Conservation (phyloP, 2,797 vertebrate species). For the Salmo trutta region DNA sequence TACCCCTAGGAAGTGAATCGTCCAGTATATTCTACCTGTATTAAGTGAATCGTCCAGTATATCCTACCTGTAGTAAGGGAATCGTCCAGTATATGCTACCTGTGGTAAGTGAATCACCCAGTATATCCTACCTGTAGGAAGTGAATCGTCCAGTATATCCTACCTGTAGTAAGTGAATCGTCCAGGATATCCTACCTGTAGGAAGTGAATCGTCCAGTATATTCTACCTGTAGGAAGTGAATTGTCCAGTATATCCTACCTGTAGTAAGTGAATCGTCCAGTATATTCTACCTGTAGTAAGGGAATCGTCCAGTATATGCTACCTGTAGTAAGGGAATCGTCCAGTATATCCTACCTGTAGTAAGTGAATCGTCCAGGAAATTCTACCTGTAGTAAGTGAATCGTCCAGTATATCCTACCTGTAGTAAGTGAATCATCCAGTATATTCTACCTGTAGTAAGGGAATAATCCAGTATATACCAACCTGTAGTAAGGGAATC, state of each 20-base stretch:
- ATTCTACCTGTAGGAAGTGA: neutral
- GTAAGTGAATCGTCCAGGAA: slow-evolving; percentile 11
- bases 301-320: slow-evolving; percentile 4
- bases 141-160: slow-evolving; percentile 4
- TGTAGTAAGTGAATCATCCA: neutral
- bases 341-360: slow-evolving; percentile 14
- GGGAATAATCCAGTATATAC: neutral
- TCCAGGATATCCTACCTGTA: neutral
- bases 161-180: slow-evolving; percentile 22
- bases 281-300: neutral
- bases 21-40: neutral
- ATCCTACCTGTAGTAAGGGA: slow-evolving; percentile 14
- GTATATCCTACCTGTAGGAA: neutral
- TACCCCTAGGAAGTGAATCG: slow-evolving; percentile 16
- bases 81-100: neutral
- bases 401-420: slow-evolving; percentile 2
- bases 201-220: slow-evolving; percentile 18
- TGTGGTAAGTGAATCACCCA: slow-evolving; percentile 15
- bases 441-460: slow-evolving; percentile 14
- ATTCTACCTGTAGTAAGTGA: slow-evolving; percentile 1
- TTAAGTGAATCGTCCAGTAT: slow-evolving; percentile 5
- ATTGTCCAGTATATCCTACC: slow-evolving; percentile 12
- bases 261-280: slow-evolving; percentile 19
- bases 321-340: neutral
- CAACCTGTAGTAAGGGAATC: slow-evolving; percentile 15